These are phyloP conservation scores for Triplophysa dalaica DNA, from an alignment of 2,113 vertebrate genomes.

Conservation along the genomic window DNA sequence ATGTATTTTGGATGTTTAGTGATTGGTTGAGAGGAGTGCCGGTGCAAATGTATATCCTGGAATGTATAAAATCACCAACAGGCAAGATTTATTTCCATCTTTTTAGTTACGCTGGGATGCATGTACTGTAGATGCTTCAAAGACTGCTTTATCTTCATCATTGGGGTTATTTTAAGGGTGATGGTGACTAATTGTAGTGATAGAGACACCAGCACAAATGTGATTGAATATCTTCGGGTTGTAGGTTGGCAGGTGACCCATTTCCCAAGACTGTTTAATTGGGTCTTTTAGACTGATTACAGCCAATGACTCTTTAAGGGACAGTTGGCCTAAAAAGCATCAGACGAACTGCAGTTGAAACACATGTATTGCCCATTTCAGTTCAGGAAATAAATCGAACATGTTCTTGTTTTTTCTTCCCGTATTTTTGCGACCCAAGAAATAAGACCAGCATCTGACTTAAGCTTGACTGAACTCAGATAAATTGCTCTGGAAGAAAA, in stretches of 20 bases:
- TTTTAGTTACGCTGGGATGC: not conserved
- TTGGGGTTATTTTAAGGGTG: conserved; percentile 55
- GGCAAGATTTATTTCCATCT: not conserved
- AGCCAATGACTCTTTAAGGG: conserved; percentile 38
- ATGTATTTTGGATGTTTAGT: too few species aligned
- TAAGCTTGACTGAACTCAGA: conserved; percentile 61
- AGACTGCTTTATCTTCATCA: conserved; percentile 51
- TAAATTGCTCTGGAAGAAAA: conserved; percentile 55
- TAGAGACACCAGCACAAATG: conserved; percentile 50
- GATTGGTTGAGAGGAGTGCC: too few species aligned
- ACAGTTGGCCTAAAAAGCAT: conserved; percentile 42
- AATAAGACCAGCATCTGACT: conserved; percentile 51
- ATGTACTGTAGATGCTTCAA: conserved; percentile 11
- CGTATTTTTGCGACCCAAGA: conserved; percentile 32
- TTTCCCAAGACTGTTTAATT: conserved; percentile 51
- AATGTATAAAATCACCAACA: too few species aligned
- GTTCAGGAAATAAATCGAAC: conserved; percentile 55
- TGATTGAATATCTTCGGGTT: conserved; percentile 61
- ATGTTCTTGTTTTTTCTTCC: conserved; percentile 16
- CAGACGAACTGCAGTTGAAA: conserved; percentile 36
- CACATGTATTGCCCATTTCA: conserved; percentile 57
- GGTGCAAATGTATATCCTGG: too few species aligned
- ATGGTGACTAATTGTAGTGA: conserved; percentile 51
- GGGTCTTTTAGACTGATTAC: conserved; percentile 51
- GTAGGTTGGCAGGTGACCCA: conserved; percentile 62